Percentiles rank a stretch among this genome's conserved stretches.
Evolutionary conservation across 2,113 vertebrate species (phyloP).

Genomic region (Neolamprologus falcicula): DNA sequence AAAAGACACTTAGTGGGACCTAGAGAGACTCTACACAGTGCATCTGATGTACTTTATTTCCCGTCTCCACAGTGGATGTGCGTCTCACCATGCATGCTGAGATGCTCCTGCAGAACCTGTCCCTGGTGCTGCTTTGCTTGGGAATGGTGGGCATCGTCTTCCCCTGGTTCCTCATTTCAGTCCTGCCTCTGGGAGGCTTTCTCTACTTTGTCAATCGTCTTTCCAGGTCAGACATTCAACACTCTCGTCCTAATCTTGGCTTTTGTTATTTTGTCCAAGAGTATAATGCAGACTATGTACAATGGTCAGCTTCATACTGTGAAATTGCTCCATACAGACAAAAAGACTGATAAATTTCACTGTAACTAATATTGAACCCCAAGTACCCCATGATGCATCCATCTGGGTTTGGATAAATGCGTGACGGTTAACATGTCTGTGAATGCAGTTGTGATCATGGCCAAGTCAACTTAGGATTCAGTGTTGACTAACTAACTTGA

Average conservation of each 20-base stretch:
- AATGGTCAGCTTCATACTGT: not conserved
- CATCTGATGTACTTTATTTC: not conserved
- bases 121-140: constrained; percentile 75
- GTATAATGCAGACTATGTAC: not conserved
- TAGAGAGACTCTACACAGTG: not conserved
- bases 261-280: not conserved
- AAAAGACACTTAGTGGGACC: not conserved
- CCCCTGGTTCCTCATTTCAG: constrained; percentile 77
- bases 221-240: constrained; percentile 67
- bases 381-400: not conserved
- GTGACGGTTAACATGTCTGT: not conserved
- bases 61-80: constrained; percentile 71
- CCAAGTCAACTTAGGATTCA: not conserved
- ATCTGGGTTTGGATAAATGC: fast-evolving
- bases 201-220: constrained; percentile 72
- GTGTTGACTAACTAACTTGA: not conserved
- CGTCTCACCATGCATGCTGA: constrained; percentile 74
- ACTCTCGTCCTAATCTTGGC: not conserved
- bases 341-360: not conserved
- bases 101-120: constrained; percentile 77
- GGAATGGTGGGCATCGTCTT: constrained; percentile 72
- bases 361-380: not conserved
- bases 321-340: not conserved
- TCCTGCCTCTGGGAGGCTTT: constrained; percentile 69
- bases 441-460: not conserved